Conservation (phyloP, 2,888 invertebrate species). For the Yponomeuta evonymella region DNA sequence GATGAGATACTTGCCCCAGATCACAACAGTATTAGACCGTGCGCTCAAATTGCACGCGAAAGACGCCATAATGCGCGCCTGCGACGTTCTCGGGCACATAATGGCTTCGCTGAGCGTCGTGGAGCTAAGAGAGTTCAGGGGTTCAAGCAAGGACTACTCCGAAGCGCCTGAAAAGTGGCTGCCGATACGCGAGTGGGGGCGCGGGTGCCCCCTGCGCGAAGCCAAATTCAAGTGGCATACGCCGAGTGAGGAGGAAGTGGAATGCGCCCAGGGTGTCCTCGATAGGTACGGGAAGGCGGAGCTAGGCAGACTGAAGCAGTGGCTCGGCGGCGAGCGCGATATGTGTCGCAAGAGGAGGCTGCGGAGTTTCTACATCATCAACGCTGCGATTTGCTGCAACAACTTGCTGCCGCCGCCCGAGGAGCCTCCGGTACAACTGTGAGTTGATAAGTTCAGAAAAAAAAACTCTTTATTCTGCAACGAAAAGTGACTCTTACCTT, state of each 20-base stretch:
- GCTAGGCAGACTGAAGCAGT: slow-evolving; percentile 75
- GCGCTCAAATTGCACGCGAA: slow-evolving; percentile 81
- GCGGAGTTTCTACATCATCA: slow-evolving; percentile 80
- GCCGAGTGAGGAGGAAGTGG: slow-evolving; percentile 82
- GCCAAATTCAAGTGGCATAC: slow-evolving; percentile 86
- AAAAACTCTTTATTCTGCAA: too few species aligned
- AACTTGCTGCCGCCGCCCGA: slow-evolving; percentile 82
- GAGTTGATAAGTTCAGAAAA: slow-evolving; percentile 38
- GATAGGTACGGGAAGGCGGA: slow-evolving; percentile 81
- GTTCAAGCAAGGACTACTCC: slow-evolving; percentile 77
- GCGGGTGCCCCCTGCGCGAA: slow-evolving; percentile 78
- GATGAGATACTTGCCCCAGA: slow-evolving; percentile 78
- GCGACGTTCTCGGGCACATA: slow-evolving; percentile 77
- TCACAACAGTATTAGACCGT: slow-evolving; percentile 81
- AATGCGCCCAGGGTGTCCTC: slow-evolving; percentile 79
- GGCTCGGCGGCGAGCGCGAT: slow-evolving; percentile 64
- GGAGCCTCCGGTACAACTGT: slow-evolving; percentile 76
- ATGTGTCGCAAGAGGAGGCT: slow-evolving; percentile 81
- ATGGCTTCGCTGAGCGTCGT: slow-evolving; percentile 77
- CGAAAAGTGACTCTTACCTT: too few species aligned
- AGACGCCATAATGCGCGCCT: slow-evolving; percentile 79
- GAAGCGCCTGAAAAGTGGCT: slow-evolving; percentile 81
- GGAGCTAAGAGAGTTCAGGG: slow-evolving; percentile 78
- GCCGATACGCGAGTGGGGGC: slow-evolving; percentile 89
- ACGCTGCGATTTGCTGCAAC: slow-evolving; percentile 79